Evolutionary conservation across 2,888 invertebrate genomes (phyloP).

Genomic region (Coleophora deauratella): DNA sequence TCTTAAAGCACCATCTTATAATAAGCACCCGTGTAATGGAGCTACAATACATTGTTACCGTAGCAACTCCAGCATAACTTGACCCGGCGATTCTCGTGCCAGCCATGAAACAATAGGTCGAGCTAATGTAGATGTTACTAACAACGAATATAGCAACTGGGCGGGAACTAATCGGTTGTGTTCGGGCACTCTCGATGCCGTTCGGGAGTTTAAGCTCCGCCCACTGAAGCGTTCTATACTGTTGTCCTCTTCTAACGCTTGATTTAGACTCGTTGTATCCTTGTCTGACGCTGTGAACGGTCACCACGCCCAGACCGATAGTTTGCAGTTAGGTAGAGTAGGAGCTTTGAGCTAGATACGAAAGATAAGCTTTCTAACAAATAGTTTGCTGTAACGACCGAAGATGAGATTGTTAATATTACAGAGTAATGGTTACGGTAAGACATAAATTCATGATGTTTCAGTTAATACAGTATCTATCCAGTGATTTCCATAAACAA

Average conservation of each 20-base stretch:
- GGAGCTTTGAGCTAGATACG: constrained; percentile 55
- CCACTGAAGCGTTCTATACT: constrained; percentile 36
- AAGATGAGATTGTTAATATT: constrained; percentile 1
- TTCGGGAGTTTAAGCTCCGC: constrained; percentile 49
- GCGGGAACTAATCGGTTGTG: constrained; percentile 49
- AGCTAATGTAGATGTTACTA: constrained; percentile 17
- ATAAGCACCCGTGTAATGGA: constrained; percentile 33
- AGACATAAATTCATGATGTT: no score
- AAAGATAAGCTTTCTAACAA: constrained; percentile 65
- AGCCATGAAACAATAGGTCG: no score
- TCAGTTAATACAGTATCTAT: no score
- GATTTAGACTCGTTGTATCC: constrained; percentile 23
- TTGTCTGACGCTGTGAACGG: constrained; percentile 27
- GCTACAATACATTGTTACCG: constrained; percentile 40
- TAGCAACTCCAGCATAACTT: constrained; percentile 17
- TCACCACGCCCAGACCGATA: constrained; percentile 50
- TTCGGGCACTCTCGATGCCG: constrained; percentile 48
- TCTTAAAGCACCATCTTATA: constrained; percentile 25
- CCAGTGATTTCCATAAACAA: no score
- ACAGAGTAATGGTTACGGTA: no score
- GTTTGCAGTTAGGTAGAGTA: constrained; percentile 55
- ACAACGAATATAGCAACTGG: constrained; percentile 44
- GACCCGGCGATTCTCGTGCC: constrained; percentile 15
- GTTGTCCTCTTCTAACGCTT: no score
- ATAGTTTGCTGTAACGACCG: constrained; percentile 32